phyloP scores from a whole-genome alignment of 2,888 invertebrate species.

The Apoda limacodes region DNA sequence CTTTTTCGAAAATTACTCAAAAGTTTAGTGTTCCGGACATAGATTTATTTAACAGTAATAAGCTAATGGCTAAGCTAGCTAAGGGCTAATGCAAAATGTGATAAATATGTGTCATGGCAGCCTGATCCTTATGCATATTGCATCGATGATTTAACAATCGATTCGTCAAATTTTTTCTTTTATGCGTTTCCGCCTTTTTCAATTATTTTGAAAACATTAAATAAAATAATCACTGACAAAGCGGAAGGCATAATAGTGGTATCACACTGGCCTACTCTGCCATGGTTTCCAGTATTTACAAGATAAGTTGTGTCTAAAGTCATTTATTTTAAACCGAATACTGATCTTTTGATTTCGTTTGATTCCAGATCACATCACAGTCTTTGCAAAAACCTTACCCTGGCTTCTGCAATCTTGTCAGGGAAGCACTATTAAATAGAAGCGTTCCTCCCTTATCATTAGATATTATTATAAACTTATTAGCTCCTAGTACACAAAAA shows the following conservation, averaged over 20 bases:
- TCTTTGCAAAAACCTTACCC: constrained; percentile 4
- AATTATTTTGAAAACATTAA: constrained; percentile 6
- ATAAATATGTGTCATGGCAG: constrained; percentile 8
- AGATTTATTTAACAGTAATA: constrained; percentile 14
- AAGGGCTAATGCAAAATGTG: constrained; percentile 10
- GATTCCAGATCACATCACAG: background rate
- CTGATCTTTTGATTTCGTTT: no score
- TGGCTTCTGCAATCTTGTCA: constrained; percentile 8
- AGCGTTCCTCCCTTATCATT: constrained; percentile 3
- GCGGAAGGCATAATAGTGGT: constrained; percentile 11
- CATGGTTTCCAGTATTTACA: no score
- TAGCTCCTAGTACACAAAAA: constrained; percentile 3
- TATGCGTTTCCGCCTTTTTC: constrained; percentile 16
- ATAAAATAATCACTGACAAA: constrained; percentile 13
- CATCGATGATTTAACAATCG: constrained; percentile 12
- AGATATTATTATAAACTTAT: constrained; percentile 7
- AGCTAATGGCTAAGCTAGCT: no score
- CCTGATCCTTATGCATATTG: constrained; percentile 5
- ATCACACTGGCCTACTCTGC: constrained; percentile 13
- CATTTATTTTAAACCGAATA: no score
- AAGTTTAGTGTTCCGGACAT: constrained; percentile 3
- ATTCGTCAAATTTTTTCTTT: constrained; percentile 7
- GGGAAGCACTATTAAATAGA: constrained; percentile 4
- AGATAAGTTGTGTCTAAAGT: no score
- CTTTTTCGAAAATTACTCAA: constrained; percentile 3